Evolutionary conservation across 2,797 vertebrate genomes (phyloP).

Genomic region (Tadarida brasiliensis): DNA sequence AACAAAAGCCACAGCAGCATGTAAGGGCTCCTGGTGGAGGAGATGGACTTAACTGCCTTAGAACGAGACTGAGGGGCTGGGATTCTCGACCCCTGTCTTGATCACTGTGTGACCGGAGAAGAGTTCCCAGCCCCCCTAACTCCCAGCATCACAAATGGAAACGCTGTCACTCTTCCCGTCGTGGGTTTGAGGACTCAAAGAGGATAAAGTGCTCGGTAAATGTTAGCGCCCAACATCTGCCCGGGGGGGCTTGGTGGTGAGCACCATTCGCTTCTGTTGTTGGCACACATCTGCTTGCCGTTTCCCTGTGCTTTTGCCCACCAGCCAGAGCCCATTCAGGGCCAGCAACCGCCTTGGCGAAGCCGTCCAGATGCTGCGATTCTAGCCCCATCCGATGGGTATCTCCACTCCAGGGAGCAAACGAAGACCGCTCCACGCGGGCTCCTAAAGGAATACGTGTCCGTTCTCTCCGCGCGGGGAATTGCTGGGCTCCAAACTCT

Average conservation of each 20-base stretch:
- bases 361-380: neutral
- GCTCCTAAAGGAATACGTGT: slow-evolving; percentile 25
- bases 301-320: neutral
- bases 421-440: neutral
- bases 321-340: neutral
- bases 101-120: neutral
- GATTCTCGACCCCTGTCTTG: too few species aligned
- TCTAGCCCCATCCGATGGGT: neutral
- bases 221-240: neutral
- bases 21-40: neutral
- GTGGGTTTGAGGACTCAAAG: neutral
- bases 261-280: neutral
- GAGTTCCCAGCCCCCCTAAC: neutral
- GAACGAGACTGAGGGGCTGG: neutral
- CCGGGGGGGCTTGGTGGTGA: neutral
- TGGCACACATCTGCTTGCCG: neutral
- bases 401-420: neutral
- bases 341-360: neutral
- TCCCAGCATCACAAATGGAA: neutral
- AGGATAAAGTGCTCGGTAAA: neutral
- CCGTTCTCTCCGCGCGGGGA: neutral
- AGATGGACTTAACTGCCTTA: neutral
- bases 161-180: neutral
- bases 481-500: neutral
- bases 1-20: neutral